Conservation (phyloP, 1,140 invertebrate genomes). For the Orchesella cincta region DNA sequence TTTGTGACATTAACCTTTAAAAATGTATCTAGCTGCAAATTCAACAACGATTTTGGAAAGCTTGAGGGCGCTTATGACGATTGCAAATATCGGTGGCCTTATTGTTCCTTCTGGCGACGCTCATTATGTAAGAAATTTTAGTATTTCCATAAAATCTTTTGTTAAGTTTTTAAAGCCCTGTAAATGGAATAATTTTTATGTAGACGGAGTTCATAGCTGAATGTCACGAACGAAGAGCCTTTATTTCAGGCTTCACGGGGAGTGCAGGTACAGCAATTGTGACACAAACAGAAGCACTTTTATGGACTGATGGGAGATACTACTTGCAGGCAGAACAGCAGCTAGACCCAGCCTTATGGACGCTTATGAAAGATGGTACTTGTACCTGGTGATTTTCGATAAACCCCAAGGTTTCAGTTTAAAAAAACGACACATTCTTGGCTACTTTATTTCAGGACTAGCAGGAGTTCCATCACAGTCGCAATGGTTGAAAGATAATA, state of each 20-base stretch:
- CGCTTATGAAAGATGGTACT: constrained; percentile 70
- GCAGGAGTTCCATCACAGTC: constrained; percentile 29
- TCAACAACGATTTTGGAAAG: not conserved
- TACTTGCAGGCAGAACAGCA: constrained; percentile 73
- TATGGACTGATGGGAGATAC: constrained; percentile 93
- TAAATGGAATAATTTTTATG: not conserved
- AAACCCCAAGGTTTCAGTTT: too few species aligned
- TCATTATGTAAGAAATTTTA: constrained; percentile 54
- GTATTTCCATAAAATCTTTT: not conserved
- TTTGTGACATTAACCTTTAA: too few species aligned
- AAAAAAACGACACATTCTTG: constrained; percentile 33
- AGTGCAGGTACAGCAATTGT: constrained; percentile 77
- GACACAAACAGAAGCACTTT: constrained; percentile 66
- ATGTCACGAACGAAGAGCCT: constrained; percentile 76
- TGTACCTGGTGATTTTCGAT: constrained; percentile 54
- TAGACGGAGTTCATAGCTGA: constrained; percentile 70
- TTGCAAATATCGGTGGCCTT: constrained; percentile 50
- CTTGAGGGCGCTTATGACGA: constrained; percentile 21
- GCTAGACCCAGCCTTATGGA: constrained; percentile 74
- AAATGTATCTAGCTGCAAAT: not conserved
- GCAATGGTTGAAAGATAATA: constrained; percentile 40
- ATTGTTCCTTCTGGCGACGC: constrained; percentile 55
- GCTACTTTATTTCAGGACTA: constrained; percentile 16
- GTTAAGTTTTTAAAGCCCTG: not conserved
- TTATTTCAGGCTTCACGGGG: constrained; percentile 85